A percentile compares a stretch with the other conserved stretches of the same genome.
phyloP scores from a whole-genome alignment of 2,888 invertebrate species.

The Spilosoma lubricipeda region DNA sequence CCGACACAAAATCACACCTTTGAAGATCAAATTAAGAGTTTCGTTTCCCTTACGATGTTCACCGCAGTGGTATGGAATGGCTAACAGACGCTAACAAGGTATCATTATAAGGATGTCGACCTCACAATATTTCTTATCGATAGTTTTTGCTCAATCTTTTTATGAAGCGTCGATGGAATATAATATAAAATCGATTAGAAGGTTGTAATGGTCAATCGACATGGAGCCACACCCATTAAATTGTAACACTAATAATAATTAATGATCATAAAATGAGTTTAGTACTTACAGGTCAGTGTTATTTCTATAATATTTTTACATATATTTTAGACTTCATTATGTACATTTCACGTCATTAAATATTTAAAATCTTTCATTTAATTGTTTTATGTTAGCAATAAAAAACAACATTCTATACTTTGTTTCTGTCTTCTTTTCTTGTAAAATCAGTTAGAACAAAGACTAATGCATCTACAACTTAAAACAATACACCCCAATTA shows the following conservation, averaged over 20 bases:
- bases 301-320: neutral
- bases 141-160: constrained; percentile 67
- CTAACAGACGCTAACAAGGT: constrained; percentile 83
- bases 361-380: neutral
- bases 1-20: constrained; percentile 80
- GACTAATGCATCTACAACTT: neutral
- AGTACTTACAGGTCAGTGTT: neutral
- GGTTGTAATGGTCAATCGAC: constrained; percentile 44
- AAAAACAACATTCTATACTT: neutral
- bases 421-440: neutral
- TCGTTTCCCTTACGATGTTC: constrained; percentile 69
- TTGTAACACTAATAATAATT: constrained; percentile 42
- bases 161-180: constrained; percentile 51
- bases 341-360: neutral
- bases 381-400: neutral
- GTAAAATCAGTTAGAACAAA: too few species aligned
- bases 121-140: constrained; percentile 67
- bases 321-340: neutral
- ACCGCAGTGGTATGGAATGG: constrained; percentile 69
- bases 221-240: constrained; percentile 39
- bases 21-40: constrained; percentile 78
- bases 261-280: constrained; percentile 6
- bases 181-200: constrained; percentile 44
- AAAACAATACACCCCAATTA: neutral
- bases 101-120: constrained; percentile 81